Evolutionary conservation across 2,113 vertebrate species (phyloP), one percentile per base, ranked within the genome.

Genomic region (Xiphorhynchus elegans): DNA sequence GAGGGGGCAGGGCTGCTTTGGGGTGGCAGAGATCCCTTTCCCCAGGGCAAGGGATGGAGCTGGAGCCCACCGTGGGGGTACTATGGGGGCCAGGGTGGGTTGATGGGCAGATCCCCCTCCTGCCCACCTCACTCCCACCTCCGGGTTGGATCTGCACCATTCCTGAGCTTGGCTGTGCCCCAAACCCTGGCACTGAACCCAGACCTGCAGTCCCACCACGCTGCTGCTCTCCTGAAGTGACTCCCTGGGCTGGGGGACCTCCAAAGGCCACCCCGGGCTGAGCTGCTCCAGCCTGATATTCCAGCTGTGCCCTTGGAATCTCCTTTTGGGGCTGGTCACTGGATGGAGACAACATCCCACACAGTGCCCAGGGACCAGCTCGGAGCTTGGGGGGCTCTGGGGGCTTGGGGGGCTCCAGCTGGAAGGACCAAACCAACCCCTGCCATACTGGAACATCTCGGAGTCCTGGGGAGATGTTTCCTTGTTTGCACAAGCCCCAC

Each of bases 301-400:
- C 63, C 60, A 26, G 5, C 33, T 13, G 29, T n/a, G 52, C 72
- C 1, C 0, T 6, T 7, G 17, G 17, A 19, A 40, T 17, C 49
- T 47, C 52, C 1, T 53, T 92, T 72, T 4, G 50, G 84, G 91
- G 44, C 17, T 46, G 44, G 44, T 81, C 95, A 37, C 92, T 84
- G 94, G 95, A 91, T 91, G 95, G 97, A 88, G 95, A 78, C 91
- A 64, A 11, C 3, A 17, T 73, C 89, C 55, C 39, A 17, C 37
- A 49, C 5, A 6, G 49, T 56, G 8, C 8, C 67, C 25, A 42
- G 50, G 35, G 63, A 56, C 72, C 55, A 8, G 16, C 5, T 26
- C 9, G 37, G 37, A 8, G 16, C 5, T 26, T 37, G 37, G 37
- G 37, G 37, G 37, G 37, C 37, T 37, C 53, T 24, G 0, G 16